phyloP scores from a whole-genome alignment of 1,140 invertebrate genomes.

The Thrips palmi region DNA sequence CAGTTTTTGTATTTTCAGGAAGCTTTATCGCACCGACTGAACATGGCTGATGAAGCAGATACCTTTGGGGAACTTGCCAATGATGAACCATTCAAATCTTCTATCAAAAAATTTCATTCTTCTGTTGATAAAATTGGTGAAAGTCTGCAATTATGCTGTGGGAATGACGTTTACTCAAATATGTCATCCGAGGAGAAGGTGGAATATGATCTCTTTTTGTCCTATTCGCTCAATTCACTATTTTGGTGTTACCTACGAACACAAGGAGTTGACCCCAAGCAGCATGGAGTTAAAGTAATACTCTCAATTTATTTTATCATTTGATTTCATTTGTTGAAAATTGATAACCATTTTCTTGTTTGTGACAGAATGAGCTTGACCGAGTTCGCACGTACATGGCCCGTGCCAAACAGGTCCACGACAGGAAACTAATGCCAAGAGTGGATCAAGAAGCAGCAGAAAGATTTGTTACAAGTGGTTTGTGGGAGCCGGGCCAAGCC shows the following conservation, averaged over 20 bases:
- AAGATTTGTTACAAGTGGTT: slow-evolving; percentile 36
- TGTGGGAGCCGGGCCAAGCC: slow-evolving; percentile 29
- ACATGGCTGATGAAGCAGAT: too few species aligned
- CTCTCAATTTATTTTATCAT: too few species aligned
- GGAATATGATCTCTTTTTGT: slow-evolving; percentile 36
- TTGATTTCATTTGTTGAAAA: too few species aligned
- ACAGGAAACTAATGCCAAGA: slow-evolving; percentile 29
- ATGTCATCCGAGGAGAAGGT: slow-evolving; percentile 31
- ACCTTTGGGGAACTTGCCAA: too few species aligned
- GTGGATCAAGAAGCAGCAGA: slow-evolving; percentile 31
- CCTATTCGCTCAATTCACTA: slow-evolving; percentile 34
- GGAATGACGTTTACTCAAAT: slow-evolving; percentile 27
- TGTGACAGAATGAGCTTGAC: slow-evolving; percentile 32
- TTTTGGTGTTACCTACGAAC: slow-evolving; percentile 36
- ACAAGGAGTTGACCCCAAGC: slow-evolving; percentile 28
- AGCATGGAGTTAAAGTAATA: slow-evolving; percentile 15
- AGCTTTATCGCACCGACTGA: too few species aligned
- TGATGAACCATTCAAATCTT: too few species aligned
- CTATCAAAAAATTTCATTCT: too few species aligned
- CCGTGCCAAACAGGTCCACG: slow-evolving; percentile 33
- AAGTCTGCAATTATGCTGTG: too few species aligned
- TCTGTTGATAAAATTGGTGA: too few species aligned
- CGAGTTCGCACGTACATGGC: slow-evolving; percentile 34
- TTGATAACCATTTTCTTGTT: too few species aligned
- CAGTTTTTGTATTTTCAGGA: too few species aligned